Evolutionary conservation across 1,140 invertebrate species (phyloP), one percentile per base, ranked within the genome.

Genomic region (Pseudomyrmex dendroicus): DNA sequence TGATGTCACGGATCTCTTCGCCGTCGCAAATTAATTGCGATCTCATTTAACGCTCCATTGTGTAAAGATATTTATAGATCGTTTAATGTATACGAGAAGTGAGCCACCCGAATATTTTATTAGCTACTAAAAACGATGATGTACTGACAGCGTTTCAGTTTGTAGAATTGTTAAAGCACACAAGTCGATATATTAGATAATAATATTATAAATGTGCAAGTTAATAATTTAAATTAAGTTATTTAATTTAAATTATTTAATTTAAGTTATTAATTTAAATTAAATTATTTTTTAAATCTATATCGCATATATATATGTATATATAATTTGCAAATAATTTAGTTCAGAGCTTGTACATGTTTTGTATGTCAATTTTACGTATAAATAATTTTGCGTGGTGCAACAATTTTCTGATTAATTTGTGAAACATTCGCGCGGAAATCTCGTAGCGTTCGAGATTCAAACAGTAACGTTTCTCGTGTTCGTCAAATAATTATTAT

Each of bases 401-500:
- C 35, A 35, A 35, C 2, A 5, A 35, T 35, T 35, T 35, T 35
- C 35, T 20, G 44, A 76, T 5, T 56, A 77, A 77, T 77, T 52
- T 54, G 35, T 35, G 35, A 35, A 5, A 66, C 67, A 46, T 67
- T 67, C 15, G 12, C 61, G 12, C 1, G 2, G 2, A 35, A 35
- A 35, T 7, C 35, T 35, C 5, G 0, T 59, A 64, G 8, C 12
- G 15, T 76, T 54, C 12, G 3, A 25, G 57, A 15, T 63, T 22
- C 15, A 48, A 50, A 35, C 35, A 35, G 35, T 35, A 35, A 35
- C 35, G 35, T 35, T 25, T 74, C 22, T 59, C 59, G 7, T 17
- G 15, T 12, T 70, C 10, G 54, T 59, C 66, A 80, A 61, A 72
- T 56, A 80, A 80, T 80, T 80, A 80, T 15, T 44, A 52, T 52